phyloP scores from a whole-genome alignment of 2,888 invertebrate species.

The Callyntrura sp. region DNA sequence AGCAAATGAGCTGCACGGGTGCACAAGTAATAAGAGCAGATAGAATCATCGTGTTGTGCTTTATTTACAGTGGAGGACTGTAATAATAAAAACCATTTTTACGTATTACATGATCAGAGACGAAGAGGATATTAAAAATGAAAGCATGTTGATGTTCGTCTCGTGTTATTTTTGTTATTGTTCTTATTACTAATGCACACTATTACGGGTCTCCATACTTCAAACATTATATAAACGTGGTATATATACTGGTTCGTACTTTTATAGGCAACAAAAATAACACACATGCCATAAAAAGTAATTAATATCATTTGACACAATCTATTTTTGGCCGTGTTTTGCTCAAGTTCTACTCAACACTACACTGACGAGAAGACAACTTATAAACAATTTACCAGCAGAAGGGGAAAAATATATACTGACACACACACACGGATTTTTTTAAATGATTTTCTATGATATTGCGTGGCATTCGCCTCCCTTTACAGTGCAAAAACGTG shows the following conservation, averaged over 20 bases:
- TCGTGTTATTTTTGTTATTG: conserved; percentile 29
- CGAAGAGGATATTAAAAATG: conserved; percentile 18
- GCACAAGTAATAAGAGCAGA: conserved; percentile 13
- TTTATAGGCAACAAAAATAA: not conserved
- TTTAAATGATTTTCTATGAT: not conserved
- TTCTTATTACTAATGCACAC: not conserved
- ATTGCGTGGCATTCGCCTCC: conserved; percentile 36
- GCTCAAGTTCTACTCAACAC: conserved; percentile 9
- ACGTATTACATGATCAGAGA: conserved; percentile 7
- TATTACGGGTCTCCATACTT: not conserved
- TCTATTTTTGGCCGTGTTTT: conserved; percentile 58
- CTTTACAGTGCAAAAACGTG: conserved; percentile 39
- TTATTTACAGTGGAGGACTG: conserved; percentile 6
- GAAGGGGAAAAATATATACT: too few relatives aligned
- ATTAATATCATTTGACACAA: conserved; percentile 70
- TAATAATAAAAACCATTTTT: conserved; percentile 2
- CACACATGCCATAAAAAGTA: conserved; percentile 57
- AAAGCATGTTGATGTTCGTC: conserved; percentile 35
- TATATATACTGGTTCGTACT: too few relatives aligned
- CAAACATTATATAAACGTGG: too few relatives aligned
- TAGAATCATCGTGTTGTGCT: not conserved
- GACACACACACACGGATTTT: not conserved
- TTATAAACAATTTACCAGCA: too few relatives aligned
- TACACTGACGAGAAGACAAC: too few relatives aligned
- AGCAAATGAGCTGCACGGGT: not conserved